Conservation (phyloP, 2,888 invertebrate genomes). For the Venusia cambrica region DNA sequence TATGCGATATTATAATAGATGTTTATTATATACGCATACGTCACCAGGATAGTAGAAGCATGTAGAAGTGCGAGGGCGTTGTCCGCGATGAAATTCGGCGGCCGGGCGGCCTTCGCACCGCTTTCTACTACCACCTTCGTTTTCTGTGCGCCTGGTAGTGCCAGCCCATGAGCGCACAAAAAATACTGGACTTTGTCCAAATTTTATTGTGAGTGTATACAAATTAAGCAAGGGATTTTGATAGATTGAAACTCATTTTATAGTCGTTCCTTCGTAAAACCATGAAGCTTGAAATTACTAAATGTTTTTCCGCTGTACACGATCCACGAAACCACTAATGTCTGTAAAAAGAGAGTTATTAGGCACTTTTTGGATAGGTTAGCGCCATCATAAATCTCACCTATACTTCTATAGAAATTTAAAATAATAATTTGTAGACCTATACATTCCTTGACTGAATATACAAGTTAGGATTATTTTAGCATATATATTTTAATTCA, state of each 20-base stretch:
- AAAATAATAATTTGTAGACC: too few relatives aligned
- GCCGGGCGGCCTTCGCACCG: conserved; percentile 54
- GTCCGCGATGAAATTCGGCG: conserved; percentile 65
- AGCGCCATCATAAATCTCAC: too few relatives aligned
- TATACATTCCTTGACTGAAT: too few relatives aligned
- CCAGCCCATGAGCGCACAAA: conserved; percentile 39
- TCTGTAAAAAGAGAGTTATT: too few relatives aligned
- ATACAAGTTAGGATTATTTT: too few relatives aligned
- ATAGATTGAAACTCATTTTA: conserved; percentile 2
- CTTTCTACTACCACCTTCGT: conserved; percentile 57
- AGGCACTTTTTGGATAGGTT: too few relatives aligned
- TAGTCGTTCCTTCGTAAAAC: background rate
- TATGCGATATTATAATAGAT: too few relatives aligned
- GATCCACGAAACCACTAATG: conserved; percentile 1
- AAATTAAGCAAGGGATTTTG: too few relatives aligned
- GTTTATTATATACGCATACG: too few relatives aligned
- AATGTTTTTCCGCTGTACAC: conserved; percentile 1
- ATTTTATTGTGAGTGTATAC: too few relatives aligned
- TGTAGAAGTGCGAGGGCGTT: conserved; percentile 40
- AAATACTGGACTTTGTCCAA: conserved; percentile 32
- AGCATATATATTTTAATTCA: too few relatives aligned
- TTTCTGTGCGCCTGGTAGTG: conserved; percentile 56
- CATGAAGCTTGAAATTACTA: background rate
- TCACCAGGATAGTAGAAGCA: conserved; percentile 42
- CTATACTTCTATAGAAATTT: too few relatives aligned